Conservation (phyloP, 2,888 invertebrate species). For the Papilio elwesi region DNA sequence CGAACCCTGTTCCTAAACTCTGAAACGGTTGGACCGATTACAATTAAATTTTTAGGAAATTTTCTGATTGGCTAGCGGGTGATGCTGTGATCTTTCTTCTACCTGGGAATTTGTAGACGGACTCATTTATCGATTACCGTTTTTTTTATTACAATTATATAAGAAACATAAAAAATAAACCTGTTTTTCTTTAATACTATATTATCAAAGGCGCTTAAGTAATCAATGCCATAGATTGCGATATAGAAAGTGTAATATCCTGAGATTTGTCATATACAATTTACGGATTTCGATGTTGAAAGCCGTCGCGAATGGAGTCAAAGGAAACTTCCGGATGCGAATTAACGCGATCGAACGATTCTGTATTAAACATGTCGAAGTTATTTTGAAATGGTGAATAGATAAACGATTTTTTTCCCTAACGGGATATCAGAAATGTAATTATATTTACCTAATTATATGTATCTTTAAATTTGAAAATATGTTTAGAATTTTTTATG, state of each 20-base stretch:
- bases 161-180: no score
- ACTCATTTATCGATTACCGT: no score
- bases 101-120: no score
- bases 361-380: not conserved
- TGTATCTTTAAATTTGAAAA: no score
- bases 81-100: no score
- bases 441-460: not conserved
- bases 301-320: constrained; percentile 8
- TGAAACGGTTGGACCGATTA: no score
- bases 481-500: no score
- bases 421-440: not conserved
- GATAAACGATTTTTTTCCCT: not conserved
- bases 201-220: constrained; percentile 6
- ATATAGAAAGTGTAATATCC: constrained; percentile 16
- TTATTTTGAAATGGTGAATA: not conserved
- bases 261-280: constrained; percentile 17
- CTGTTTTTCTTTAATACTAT: constrained; percentile 11
- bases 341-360: constrained; percentile 8
- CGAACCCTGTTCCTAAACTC: no score
- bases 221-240: not conserved
- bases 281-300: not conserved
- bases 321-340: constrained; percentile 20
- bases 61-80: no score
- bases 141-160: no score
- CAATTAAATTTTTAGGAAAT: no score